These are phyloP conservation scores for Hemibagrus guttatus DNA, from an alignment of 2,797 vertebrate species.

Conservation along the genomic window DNA sequence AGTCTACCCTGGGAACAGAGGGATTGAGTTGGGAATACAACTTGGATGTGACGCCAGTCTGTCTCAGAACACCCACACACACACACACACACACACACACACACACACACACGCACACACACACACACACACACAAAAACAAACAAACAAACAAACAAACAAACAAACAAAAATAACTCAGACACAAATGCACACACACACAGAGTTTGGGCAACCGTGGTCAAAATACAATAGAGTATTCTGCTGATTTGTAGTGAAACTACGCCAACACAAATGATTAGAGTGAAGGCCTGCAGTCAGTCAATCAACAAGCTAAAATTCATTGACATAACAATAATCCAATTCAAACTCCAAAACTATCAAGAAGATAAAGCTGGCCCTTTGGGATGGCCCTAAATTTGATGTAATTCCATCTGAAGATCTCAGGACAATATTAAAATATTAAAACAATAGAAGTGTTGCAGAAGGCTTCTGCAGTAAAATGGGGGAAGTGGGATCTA, in stretches of 20 bases:
- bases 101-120: too few relatives aligned
- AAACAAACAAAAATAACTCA: neutral
- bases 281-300: neutral
- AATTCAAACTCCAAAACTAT: neutral
- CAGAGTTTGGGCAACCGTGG: neutral
- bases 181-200: too few relatives aligned
- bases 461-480: neutral
- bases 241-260: too few relatives aligned
- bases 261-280: neutral
- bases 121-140: neutral
- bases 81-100: neutral
- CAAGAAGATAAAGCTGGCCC: neutral
- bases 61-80: neutral
- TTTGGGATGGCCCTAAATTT: neutral
- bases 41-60: neutral
- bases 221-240: neutral
- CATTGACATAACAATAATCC: neutral
- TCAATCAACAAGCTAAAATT: neutral
- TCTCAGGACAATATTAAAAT: too few relatives aligned
- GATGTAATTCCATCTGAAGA: too few relatives aligned
- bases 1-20: neutral
- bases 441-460: too few relatives aligned
- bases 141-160: too few relatives aligned
- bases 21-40: neutral
- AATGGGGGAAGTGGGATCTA: neutral